Percentiles rank a stretch among this genome's conserved stretches.
Conservation (phyloP, 2,113 vertebrate species). For the Paradisaea rubra region DNA sequence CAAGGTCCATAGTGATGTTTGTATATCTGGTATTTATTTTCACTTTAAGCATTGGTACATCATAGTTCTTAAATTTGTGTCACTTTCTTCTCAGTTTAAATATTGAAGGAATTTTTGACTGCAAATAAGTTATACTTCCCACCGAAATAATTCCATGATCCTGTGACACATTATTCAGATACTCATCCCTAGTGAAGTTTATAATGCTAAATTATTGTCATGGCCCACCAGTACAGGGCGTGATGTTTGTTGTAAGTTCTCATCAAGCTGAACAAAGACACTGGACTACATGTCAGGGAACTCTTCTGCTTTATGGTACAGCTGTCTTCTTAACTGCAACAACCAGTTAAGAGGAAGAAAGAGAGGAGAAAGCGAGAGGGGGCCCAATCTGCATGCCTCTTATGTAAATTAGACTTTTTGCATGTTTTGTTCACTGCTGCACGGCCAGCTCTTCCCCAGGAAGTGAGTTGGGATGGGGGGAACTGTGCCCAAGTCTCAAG, state of each 20-base stretch:
- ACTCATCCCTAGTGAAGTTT: background rate
- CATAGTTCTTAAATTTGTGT: background rate
- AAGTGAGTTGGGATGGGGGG: background rate
- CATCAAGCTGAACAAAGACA: background rate
- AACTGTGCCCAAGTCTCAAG: background rate
- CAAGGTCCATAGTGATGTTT: background rate
- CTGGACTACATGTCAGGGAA: rapidly evolving
- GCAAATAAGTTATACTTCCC: background rate
- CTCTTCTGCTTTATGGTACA: background rate
- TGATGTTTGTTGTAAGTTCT: background rate
- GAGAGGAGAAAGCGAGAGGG: background rate
- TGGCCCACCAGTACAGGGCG: background rate
- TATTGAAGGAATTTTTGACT: background rate
- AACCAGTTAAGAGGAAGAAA: background rate
- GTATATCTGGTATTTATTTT: background rate
- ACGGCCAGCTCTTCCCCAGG: background rate
- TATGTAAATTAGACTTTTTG: background rate
- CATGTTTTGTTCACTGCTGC: background rate
- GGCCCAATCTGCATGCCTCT: background rate
- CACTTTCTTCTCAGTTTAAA: background rate
- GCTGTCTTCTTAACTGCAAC: background rate
- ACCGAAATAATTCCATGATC: background rate
- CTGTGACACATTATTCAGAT: background rate
- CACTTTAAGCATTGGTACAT: background rate
- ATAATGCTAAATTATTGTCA: background rate